Evolutionary conservation across 2,888 invertebrate genomes (phyloP), one percentile per base, ranked within the genome.

Genomic region (Scrobipalpa atriplicella): DNA sequence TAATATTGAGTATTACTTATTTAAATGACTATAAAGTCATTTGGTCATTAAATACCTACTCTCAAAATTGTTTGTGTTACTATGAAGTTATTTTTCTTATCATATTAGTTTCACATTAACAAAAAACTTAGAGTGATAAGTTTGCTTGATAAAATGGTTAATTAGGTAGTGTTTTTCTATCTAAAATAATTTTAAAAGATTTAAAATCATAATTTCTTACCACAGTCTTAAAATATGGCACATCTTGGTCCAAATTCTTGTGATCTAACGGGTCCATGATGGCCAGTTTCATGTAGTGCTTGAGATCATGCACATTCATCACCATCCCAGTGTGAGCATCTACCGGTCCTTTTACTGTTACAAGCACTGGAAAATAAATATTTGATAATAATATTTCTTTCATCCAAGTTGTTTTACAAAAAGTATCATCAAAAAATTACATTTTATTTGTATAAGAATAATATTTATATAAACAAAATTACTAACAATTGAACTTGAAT

Each of bases 231-330:
- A 99, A 99, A 84, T 96, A 98, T 61, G 96, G 95, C 9, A 99
- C 97, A 93, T 99, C 99, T 84, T 96, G 95, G 83, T 99, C 99
- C 56, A 99, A 93, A 91, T 99, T 98, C 84, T 98, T 99, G 84
- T 99, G 99, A 84, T 99, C 99, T 79, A 99, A 89, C n/a, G 96
- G 95, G 64, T 96, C 95, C 95, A 99, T 96, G 36, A 99, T 95
- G 1, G 96, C 96, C 51, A 93, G 85, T 70, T 97, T 94, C 95
- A 99, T 99, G 73, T 95, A 95, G 52, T 93, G 85, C 84, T 99
- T 99, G 47, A 99, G 89, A 77, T 98, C 97, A 21, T 95, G 94
- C 39, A 99, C 94, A 88, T 99, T 99, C 94, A 99, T 96, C 0
- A 99, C 98, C 99, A 99, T 99, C 36, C 99, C 99, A 19, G 98